Evolutionary conservation across 2,113 vertebrate genomes (phyloP), one percentile per base, ranked within the genome.

Genomic region (Pandion haliaetus): DNA sequence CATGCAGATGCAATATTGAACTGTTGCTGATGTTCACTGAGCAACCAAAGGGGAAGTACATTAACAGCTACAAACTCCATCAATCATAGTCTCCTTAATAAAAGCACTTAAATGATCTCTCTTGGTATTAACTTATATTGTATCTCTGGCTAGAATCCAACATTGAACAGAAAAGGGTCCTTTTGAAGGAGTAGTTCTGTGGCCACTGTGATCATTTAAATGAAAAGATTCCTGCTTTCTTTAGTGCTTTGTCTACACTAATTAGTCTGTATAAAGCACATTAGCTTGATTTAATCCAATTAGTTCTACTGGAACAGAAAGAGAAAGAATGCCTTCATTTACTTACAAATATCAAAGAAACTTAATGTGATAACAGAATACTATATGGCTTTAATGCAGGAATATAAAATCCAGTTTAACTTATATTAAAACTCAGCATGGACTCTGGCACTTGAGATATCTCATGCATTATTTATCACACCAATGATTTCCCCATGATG

Each of bases 1-100:
- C 94, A 98, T 98, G 96, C 95, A 98, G 94, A 97, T 97, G 91
- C 66, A 71, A 95, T 98, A 97, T 98, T 98, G 97, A 98, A 98
- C 95, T 97, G 93, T 96, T 97, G 83, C 77, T 77, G 66, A 96
- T 97, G 86, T 96, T 98, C 95, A 62, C 94, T 57, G 79, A 94
- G 81, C 88, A 96, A 94, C 79, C 96, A 98, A 98, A 96, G 90
- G 84, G 83, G 93, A 98, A 97, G 94, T 95, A 95, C 72, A 88
- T 97, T 97, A 96, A 83, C 90, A 97, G 95, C 88, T 97, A 96
- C 95, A 96, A 97, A 96, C 80, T 95, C 89, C 90, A 98, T 98
- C 97, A 97, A 89, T 98, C 97, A 98, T 87, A 86, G 88, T 95
- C 94, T 97, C 83, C 78, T 98, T 98, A 97, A 97, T 96, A 98